Base-by-base conservation (phyloP, 2,797 vertebrate species). In the Dromococcyx pavoninus region DNA sequence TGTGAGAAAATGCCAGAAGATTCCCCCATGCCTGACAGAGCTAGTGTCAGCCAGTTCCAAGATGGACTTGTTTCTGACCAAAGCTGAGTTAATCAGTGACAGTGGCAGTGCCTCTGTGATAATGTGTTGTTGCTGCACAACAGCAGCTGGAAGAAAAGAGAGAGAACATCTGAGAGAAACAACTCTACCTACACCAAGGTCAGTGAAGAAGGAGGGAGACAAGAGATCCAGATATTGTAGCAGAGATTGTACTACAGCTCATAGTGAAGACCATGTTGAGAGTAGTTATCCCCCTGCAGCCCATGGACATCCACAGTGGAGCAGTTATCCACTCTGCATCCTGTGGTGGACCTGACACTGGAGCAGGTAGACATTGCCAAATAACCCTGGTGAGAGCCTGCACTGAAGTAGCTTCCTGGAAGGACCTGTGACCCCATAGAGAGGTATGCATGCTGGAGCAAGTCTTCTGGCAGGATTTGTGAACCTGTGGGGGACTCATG, bases 61-160 rank as follows among this genome's bases (percentile, higher is more conserved):
- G 27, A 57, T 1, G 3, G 10, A 43, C 9, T 13, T 2, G 0
- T 8, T 0, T 0, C 35, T 71, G 21, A 17, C 17, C 21, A 64
- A 75, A 17, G 17, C 13, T 1, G 0, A 84, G 24, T 10, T 33
- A 3, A 46, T 22, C 11, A 32, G 5, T 2, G 2, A 16, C 0
- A 1, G 25, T 25, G 21, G 11, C 15, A 48, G 8, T 2, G 1
- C 17, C 14, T 54, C 39, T 35, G 12, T 3, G 17, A 46, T 46
- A 67, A 60, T 14, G 15, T 21, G n/a, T n/a, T n/a, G n/a, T 3
- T 39, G 13, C 17, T 61, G 48, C 1, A 1, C 22, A 67, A 72
- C 27, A 27, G 22, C 33, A 69, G 21, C 11, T 5, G 2, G 46
- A 43, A 11, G 46, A 54, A 30, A 69, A 7, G 32, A n/a, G 10